phyloP scores from a whole-genome alignment of 1,140 invertebrate genomes.

The Triops cancriformis region DNA sequence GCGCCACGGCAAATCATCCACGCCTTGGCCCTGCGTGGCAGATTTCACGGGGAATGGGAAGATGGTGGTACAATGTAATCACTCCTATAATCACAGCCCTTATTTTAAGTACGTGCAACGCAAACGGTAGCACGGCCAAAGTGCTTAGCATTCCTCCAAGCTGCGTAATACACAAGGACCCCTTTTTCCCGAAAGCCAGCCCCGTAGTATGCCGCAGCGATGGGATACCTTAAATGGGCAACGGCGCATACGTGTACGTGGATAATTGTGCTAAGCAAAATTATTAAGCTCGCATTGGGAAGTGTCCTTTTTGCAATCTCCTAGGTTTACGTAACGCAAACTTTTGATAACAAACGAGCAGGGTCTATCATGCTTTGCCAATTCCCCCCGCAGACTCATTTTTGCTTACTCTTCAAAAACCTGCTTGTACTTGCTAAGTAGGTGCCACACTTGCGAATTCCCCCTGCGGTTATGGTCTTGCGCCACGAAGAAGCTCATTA shows the following conservation, averaged over 20 bases:
- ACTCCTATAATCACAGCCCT: not conserved
- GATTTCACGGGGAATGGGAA: slow-evolving; percentile 12
- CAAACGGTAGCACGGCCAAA: not conserved
- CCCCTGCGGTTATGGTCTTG: not conserved
- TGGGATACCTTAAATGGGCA: not conserved
- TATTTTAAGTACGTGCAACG: slow-evolving; percentile 10
- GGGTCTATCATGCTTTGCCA: not conserved
- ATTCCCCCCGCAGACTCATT: not conserved
- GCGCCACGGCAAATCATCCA: slow-evolving; percentile 4
- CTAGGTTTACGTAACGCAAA: not conserved
- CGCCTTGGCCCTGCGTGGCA: slow-evolving; percentile 6
- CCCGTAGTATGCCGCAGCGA: not conserved
- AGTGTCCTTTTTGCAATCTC: not conserved
- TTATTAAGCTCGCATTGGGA: not conserved
- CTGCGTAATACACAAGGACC: not conserved
- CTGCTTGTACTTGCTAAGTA: not conserved
- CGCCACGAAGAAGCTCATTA: not conserved
- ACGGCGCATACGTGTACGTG: not conserved
- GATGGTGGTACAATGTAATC: slow-evolving; percentile 1
- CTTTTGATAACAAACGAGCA: not conserved
- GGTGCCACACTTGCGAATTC: not conserved
- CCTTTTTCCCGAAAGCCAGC: not conserved
- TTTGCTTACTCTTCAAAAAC: not conserved
- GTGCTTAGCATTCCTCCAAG: not conserved
- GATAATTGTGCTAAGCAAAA: not conserved